phyloP scores from a whole-genome alignment of 2,888 invertebrate genomes.

The Ophion obscuratus region DNA sequence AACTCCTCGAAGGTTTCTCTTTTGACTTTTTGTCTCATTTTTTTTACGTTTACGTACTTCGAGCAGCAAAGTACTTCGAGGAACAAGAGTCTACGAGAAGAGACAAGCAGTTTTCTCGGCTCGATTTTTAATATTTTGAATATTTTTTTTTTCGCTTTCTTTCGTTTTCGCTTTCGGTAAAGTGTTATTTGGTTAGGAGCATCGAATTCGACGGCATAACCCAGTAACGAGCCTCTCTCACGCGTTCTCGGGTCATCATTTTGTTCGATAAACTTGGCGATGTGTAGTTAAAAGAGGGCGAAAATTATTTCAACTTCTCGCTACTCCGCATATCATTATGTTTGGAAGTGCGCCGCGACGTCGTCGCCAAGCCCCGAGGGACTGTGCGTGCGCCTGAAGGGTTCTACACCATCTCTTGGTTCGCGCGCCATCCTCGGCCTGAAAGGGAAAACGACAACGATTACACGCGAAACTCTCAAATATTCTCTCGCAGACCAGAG shows the following conservation, averaged over 20 bases:
- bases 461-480: too few relatives aligned
- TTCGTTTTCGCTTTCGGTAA: constrained; percentile 51
- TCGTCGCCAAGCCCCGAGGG: constrained; percentile 96
- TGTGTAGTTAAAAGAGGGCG: too few relatives aligned
- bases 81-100: constrained; percentile 43
- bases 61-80: constrained; percentile 41
- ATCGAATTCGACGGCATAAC: constrained; percentile 55
- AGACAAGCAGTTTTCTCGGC: constrained; percentile 23
- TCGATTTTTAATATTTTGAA: constrained; percentile 13
- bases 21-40: constrained; percentile 8
- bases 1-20: constrained; percentile 41
- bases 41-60: constrained; percentile 49
- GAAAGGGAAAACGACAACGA: constrained; percentile 55
- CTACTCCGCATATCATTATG: constrained; percentile 95
- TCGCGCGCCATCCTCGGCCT: constrained; percentile 95
- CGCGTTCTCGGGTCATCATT: background rate
- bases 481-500: background rate
- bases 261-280: background rate
- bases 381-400: constrained; percentile 95
- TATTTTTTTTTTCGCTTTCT: constrained; percentile 11
- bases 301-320: constrained; percentile 75
- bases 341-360: constrained; percentile 97
- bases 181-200: constrained; percentile 68
- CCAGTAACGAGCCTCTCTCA: constrained; percentile 33
- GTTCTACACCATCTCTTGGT: constrained; percentile 96